These are phyloP conservation scores for Sebastes kiyomatsui DNA, from an alignment of 2,797 vertebrate species.

Conservation along the genomic window DNA sequence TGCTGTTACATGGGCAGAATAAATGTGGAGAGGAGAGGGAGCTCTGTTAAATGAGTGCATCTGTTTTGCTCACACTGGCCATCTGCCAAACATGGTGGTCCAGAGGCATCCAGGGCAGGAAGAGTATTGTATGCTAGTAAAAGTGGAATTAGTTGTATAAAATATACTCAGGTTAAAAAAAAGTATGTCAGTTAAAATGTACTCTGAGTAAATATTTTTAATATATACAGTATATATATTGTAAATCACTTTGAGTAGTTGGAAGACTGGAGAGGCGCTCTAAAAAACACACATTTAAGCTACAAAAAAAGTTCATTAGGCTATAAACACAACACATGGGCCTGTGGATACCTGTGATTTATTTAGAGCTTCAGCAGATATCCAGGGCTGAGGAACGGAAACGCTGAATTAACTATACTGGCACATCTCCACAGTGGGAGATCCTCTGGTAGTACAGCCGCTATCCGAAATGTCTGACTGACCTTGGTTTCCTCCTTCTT, in stretches of 20 bases:
- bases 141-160: not conserved
- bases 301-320: not conserved
- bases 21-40: not conserved
- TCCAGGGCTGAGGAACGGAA: not conserved
- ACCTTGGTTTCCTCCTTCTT: too few relatives aligned
- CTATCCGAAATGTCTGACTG: too few relatives aligned
- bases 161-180: not conserved
- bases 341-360: not conserved
- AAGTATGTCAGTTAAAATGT: not conserved
- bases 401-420: not conserved
- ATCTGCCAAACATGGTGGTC: not conserved
- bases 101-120: not conserved
- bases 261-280: too few relatives aligned
- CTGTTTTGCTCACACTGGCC: not conserved
- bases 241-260: too few relatives aligned
- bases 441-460: too few relatives aligned
- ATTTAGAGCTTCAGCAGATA: not conserved
- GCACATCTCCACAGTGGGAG: too few relatives aligned
- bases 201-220: not conserved
- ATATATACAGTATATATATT: too few relatives aligned
- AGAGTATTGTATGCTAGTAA: not conserved
- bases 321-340: not conserved
- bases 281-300: not conserved
- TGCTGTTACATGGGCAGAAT: conserved; percentile 14
- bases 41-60: not conserved